Base-by-base conservation (phyloP, 2,113 vertebrate genomes). In the Deroptyus accipitrinus region DNA sequence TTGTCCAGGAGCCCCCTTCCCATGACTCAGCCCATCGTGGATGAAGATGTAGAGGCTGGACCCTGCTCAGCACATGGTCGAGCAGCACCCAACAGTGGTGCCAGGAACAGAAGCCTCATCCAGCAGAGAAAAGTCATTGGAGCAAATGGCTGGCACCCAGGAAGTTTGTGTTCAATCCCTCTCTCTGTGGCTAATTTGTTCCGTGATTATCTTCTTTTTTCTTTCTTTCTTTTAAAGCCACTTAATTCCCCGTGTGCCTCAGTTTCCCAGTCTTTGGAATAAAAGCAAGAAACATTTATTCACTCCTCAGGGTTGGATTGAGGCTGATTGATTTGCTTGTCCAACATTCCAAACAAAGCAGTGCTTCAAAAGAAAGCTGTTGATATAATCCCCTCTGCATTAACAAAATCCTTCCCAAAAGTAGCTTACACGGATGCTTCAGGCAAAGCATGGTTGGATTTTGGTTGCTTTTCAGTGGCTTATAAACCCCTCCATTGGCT, bases 291-390 rank as follows among this genome's bases (percentile, higher is more conserved):
- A 63, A 4, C 69, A 13, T 84, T 94, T 79, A 78, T 88, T 86
- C 3, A 7, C 62, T 93, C 81, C 90, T 78, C 57, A 1, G 83
- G 81, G 66, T 4, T 46, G 69, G 86, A 89, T 91, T 82, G 73
- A 73, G 39, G 77, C 73, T 76, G 83, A 96, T 93, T 62, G 62
- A 87, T 93, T 74, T 77, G 6, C 91, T 94, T 89, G 83, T 94
- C 96, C 81, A 11, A 93, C 90, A 96, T 54, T 37, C 77, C 2
- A 4, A 37, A 24, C 76, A 44, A 73, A 93, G 74, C 8, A 9
- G 17, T 5, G 57, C 67, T 0, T 0, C 33, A 14, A 42, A 75
- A 28, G 62, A 67, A 73, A 92, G 37, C 74, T 76, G 69, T 30
- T 7, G 77, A 1, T 16, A 4, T 79, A 91, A 96, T 97, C 90